Conservation (phyloP, 2,113 vertebrate species). For the human region GRCh38 chr16:25163501-25164000, state of each 20-base stretch:
- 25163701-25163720: not conserved
- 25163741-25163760: not conserved
- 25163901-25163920: too few species aligned
- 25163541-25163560: not conserved
- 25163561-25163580: not conserved
- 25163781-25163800: not conserved
- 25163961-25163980: not conserved
- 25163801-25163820: not conserved
- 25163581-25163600: not conserved
- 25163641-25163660: not conserved
- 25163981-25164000: not conserved
- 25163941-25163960: not conserved
- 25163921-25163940: too few species aligned
- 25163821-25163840: not conserved
- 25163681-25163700: not conserved
- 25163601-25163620: not conserved
- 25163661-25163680: not conserved
- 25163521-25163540: not conserved
- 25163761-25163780: not conserved
- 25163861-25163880: too few species aligned
- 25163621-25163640: not conserved
- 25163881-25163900: too few species aligned
- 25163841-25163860: too few species aligned
- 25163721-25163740: not conserved
- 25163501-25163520: not conserved